Evolutionary conservation across 2,797 vertebrate species (phyloP).

Genomic region (Rhodeus uyekii): DNA sequence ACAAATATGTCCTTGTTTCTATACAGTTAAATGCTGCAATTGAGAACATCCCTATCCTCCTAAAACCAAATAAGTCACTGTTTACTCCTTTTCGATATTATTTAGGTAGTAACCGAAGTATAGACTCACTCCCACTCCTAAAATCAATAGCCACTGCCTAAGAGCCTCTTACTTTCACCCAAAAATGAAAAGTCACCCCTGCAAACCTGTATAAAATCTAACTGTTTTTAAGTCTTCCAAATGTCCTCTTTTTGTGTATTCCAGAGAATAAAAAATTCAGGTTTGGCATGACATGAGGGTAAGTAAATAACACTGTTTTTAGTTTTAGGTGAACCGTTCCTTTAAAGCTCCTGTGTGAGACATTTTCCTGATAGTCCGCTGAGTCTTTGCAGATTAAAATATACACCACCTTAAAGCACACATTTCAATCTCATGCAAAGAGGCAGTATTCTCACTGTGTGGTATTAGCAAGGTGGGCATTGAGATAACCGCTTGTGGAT

Average conservation of each 20-base stretch:
- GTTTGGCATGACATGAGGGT: background rate
- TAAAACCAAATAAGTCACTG: background rate
- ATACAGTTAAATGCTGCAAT: background rate
- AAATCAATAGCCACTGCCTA: background rate
- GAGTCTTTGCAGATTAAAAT: background rate
- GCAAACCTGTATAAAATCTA: background rate
- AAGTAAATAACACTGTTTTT: background rate
- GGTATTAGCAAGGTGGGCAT: slow-evolving; percentile 1
- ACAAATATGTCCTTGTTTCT: background rate
- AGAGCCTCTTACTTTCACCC: background rate
- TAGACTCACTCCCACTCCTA: background rate
- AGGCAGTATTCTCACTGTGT: background rate
- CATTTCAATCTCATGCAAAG: background rate
- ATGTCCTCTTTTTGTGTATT: background rate
- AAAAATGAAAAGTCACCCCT: background rate
- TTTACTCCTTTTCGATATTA: background rate
- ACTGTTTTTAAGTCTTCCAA: too few relatives aligned
- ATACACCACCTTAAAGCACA: background rate
- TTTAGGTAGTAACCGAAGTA: slow-evolving; percentile 1
- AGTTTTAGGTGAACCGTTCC: background rate
- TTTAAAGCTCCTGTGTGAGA: background rate
- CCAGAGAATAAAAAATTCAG: too few relatives aligned
- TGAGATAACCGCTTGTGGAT: background rate
- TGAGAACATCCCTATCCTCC: background rate
- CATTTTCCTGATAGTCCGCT: background rate